phyloP scores from a whole-genome alignment of 1,140 invertebrate genomes.

The Pristionchus pacificus region DNA sequence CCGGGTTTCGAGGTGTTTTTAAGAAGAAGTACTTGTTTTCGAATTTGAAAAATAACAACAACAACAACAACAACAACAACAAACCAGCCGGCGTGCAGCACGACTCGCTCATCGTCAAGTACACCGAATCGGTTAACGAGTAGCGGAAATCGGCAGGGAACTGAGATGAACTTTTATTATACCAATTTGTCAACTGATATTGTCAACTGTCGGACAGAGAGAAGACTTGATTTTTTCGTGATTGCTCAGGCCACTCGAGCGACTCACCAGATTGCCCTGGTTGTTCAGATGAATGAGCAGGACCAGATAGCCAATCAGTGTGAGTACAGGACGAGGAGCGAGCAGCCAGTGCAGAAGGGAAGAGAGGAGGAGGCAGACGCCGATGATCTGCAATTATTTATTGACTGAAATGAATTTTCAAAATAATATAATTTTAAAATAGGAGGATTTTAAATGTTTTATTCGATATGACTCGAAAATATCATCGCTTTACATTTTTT shows the following conservation, averaged over 20 bases:
- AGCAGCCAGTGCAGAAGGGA: not conserved
- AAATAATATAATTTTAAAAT: too few species aligned
- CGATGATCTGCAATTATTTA: too few species aligned
- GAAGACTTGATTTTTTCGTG: too few species aligned
- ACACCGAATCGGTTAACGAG: not conserved
- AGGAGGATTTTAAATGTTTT: too few species aligned
- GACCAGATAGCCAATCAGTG: not conserved
- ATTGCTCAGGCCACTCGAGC: too few species aligned
- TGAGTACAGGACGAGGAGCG: not conserved
- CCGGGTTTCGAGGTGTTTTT: too few species aligned
- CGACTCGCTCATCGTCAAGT: not conserved
- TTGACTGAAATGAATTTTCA: too few species aligned
- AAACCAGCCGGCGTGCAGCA: not conserved
- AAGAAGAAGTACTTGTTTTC: too few species aligned
- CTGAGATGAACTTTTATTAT: not conserved
- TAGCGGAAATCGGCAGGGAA: not conserved
- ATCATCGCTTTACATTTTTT: too few species aligned
- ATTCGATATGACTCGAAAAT: too few species aligned
- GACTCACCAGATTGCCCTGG: not conserved
- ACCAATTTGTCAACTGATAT: not conserved
- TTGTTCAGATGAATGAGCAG: not conserved
- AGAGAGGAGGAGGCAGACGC: too few species aligned
- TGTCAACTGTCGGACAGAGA: not conserved
- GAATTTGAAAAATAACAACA: too few species aligned
- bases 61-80: not conserved